Evolutionary conservation across 2,113 vertebrate genomes (phyloP), one percentile per base, ranked within the genome.

Genomic region (Andinoacara biseriatus): DNA sequence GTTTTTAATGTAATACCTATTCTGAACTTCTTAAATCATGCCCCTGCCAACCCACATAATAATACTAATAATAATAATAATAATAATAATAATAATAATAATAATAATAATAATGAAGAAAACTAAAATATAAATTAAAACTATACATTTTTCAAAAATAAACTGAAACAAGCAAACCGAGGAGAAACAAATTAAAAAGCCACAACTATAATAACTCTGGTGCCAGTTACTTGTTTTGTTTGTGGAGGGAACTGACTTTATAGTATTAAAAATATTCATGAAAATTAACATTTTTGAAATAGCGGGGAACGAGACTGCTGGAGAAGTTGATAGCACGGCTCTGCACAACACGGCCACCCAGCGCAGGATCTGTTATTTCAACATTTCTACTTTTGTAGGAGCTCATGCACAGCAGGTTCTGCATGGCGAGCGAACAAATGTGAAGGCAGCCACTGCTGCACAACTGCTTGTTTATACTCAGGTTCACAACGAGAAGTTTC

Each of bases 391-490:
- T 89, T 78, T 74, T 49, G 29, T 56, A 14, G 65, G 52, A 58
- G 72, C 49, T 85, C n/a, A 22, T 31, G 18, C 74, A 40, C 24
- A 26, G 29, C 69, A 10, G 18, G 63, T 78, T 89, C 67, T 75
- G 17, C 24, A 67, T 46, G 58, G 58, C 14, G 11, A 59, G 49
- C 58, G 62, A 82, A 86, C 76, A 72, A 81, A 84, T 65, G 74
- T 52, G 43, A 46, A 78, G 31, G 72, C 80, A 60, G 38, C 43
- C 79, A 20, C 38, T 54, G 78, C 59, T 43, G 3, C 67, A 82
- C 74, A 38, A 35, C 20, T 57, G 59, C 80, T 67, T 78, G 88
- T 91, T 86, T 88, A 74, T 80, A 80, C 86, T 83, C 82, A 49
- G 76, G 18, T 77, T 80, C 54, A 61, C 80, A 80, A 72, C 58